Evolutionary conservation across 2,888 invertebrate species (phyloP).

Genomic region (Orthosia cruda): DNA sequence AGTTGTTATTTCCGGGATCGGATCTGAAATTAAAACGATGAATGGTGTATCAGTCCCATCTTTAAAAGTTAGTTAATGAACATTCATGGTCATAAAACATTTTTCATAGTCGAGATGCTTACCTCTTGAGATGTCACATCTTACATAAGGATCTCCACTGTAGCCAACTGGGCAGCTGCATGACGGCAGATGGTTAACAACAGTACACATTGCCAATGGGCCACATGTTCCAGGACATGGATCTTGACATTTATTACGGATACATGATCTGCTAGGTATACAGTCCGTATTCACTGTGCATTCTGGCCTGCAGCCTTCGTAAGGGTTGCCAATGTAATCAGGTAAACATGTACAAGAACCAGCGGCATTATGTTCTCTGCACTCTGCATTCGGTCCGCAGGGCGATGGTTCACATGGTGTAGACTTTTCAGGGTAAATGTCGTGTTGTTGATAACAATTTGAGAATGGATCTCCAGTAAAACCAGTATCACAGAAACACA

Average conservation of each 20-base stretch:
- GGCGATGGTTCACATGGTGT: slow-evolving; percentile 93
- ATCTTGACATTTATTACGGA: slow-evolving; percentile 94
- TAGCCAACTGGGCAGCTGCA: slow-evolving; percentile 94
- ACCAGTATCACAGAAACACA: slow-evolving; percentile 94
- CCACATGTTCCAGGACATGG: slow-evolving; percentile 96
- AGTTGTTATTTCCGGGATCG: slow-evolving; percentile 83
- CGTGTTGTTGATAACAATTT: slow-evolving; percentile 89
- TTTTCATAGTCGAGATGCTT: slow-evolving; percentile 37
- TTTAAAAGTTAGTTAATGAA: not conserved
- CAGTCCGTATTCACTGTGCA: slow-evolving; percentile 95
- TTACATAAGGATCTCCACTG: slow-evolving; percentile 94
- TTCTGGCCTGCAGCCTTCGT: slow-evolving; percentile 95
- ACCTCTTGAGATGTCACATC: slow-evolving; percentile 89
- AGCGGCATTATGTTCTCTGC: slow-evolving; percentile 91
- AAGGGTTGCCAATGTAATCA: slow-evolving; percentile 95
- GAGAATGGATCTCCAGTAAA: slow-evolving; percentile 94
- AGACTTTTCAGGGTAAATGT: slow-evolving; percentile 83
- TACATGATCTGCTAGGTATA: slow-evolving; percentile 93
- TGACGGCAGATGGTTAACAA: slow-evolving; percentile 94
- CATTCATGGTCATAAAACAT: not conserved
- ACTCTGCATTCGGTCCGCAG: slow-evolving; percentile 93
- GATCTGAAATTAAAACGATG: slow-evolving; percentile 76
- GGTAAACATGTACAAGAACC: slow-evolving; percentile 94
- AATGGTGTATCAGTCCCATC: not conserved
- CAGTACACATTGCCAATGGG: slow-evolving; percentile 93